A percentile compares a stretch with the other conserved stretches of the same genome.
These are phyloP conservation scores for Cheilosia vernalis DNA, from an alignment of 2,888 invertebrate genomes.

Conservation along the genomic window DNA sequence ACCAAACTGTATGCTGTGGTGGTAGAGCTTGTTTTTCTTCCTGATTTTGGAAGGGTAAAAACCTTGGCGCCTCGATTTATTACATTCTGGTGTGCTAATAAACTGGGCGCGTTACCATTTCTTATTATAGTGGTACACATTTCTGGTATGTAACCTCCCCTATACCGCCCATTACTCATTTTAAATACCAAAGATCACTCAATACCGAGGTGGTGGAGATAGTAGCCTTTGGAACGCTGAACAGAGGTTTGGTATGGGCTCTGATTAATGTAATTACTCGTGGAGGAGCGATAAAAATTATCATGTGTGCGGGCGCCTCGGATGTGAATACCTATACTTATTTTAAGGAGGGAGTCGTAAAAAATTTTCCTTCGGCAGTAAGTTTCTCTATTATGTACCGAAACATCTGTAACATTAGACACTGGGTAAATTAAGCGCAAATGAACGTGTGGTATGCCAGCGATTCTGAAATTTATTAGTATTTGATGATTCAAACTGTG, in stretches of 20 bases:
- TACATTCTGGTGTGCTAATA: slow-evolving; percentile 56
- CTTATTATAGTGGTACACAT: slow-evolving; percentile 8
- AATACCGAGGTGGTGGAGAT: slow-evolving; percentile 43
- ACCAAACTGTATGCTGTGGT: neutral
- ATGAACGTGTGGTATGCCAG: slow-evolving; percentile 57
- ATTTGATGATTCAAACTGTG: slow-evolving; percentile 36
- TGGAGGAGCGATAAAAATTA: slow-evolving; percentile 58
- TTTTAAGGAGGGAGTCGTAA: slow-evolving; percentile 27
- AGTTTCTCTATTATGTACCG: slow-evolving; percentile 12
- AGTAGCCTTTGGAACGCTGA: slow-evolving; percentile 20
- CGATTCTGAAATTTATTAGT: slow-evolving; percentile 49
- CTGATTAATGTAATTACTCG: slow-evolving; percentile 65
- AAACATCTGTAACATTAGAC: slow-evolving; percentile 21
- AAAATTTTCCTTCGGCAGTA: slow-evolving; percentile 28
- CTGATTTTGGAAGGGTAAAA: slow-evolving; percentile 16
- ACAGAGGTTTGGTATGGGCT: neutral
- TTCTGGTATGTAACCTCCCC: neutral
- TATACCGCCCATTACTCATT: slow-evolving; percentile 53
- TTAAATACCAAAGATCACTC: slow-evolving; percentile 62
- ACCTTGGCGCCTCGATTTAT: slow-evolving; percentile 47
- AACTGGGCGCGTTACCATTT: slow-evolving; percentile 30
- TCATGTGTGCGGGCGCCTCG: slow-evolving; percentile 13
- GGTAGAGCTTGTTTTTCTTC: neutral
- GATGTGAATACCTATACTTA: neutral
- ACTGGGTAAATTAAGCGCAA: slow-evolving; percentile 61